phyloP scores from a whole-genome alignment of 2,888 invertebrate genomes.

The Noctuana brunneofusca region DNA sequence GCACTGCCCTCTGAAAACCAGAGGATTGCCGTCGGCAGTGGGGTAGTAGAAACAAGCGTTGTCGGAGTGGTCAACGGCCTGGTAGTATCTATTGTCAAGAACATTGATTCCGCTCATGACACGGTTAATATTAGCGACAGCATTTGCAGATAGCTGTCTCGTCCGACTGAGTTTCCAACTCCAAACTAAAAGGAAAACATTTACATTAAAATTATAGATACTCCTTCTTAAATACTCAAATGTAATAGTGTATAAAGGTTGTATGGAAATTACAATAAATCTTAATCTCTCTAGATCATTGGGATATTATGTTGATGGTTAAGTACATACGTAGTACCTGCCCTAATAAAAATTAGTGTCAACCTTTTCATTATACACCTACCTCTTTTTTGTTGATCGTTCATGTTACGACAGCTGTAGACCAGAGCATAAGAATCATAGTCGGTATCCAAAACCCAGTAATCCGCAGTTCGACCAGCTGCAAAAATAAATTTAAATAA shows the following conservation, averaged over 20 bases:
- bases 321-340: no score
- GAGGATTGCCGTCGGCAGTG: constrained; percentile 46
- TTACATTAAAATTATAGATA: not conserved
- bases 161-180: constrained; percentile 68
- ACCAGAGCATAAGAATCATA: constrained; percentile 84
- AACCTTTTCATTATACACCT: not conserved
- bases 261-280: no score
- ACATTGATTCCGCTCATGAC: constrained; percentile 50
- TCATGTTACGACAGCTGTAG: constrained; percentile 81
- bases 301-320: no score
- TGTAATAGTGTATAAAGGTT: not conserved
- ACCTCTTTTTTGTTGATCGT: constrained; percentile 47
- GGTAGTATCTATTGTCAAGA: constrained; percentile 53
- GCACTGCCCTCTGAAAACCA: constrained; percentile 60
- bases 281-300: no score
- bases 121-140: constrained; percentile 46
- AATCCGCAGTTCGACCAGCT: constrained; percentile 39
- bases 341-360: no score
- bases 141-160: constrained; percentile 43
- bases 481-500: no score
- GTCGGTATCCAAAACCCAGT: constrained; percentile 76
- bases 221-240: not conserved
- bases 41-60: constrained; percentile 63
- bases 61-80: constrained; percentile 50
- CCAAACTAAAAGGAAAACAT: constrained; percentile 39